These are phyloP conservation scores for Zelostemma sp. DNA, from an alignment of 1,140 invertebrate species.

Conservation along the genomic window DNA sequence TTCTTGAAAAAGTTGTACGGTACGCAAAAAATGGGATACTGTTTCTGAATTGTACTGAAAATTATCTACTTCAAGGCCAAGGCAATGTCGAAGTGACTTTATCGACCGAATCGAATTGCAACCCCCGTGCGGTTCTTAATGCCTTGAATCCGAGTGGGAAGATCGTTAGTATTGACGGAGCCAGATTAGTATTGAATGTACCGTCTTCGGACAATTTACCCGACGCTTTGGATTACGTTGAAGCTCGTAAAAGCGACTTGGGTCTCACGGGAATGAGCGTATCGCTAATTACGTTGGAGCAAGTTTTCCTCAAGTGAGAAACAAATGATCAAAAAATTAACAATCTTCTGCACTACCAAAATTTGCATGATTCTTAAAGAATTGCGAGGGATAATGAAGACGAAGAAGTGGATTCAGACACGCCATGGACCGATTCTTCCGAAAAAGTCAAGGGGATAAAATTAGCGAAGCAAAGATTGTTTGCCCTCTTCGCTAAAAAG, in stretches of 20 bases:
- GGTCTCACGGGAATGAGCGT: slow-evolving; percentile 83
- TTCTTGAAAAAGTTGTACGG: slow-evolving; percentile 90
- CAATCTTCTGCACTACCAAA: too few species aligned
- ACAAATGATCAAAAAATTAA: background rate
- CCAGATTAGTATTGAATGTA: slow-evolving; percentile 65
- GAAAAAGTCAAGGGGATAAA: slow-evolving; percentile 50
- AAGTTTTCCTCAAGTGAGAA: slow-evolving; percentile 86
- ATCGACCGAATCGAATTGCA: slow-evolving; percentile 58
- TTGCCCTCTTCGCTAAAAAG: slow-evolving; percentile 59
- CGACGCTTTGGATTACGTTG: slow-evolving; percentile 76
- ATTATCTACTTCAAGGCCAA: slow-evolving; percentile 54
- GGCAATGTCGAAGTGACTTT: slow-evolving; percentile 66
- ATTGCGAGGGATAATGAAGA: slow-evolving; percentile 58
- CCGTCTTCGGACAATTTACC: slow-evolving; percentile 71
- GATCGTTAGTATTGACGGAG: slow-evolving; percentile 54
- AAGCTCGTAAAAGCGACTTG: slow-evolving; percentile 72
- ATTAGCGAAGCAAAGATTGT: slow-evolving; percentile 50
- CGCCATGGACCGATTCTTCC: slow-evolving; percentile 35
- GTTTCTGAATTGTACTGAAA: too few species aligned
- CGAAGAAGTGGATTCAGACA: slow-evolving; percentile 47
- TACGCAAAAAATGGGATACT: slow-evolving; percentile 47
- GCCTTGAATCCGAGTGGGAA: slow-evolving; percentile 53
- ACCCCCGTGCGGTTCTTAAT: slow-evolving; percentile 49
- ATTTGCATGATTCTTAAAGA: too few species aligned
- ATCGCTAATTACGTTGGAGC: slow-evolving; percentile 86